Percentiles rank a stretch among this genome's conserved stretches.
phyloP scores from a whole-genome alignment of 2,113 vertebrate species.

The Chitala chitala region DNA sequence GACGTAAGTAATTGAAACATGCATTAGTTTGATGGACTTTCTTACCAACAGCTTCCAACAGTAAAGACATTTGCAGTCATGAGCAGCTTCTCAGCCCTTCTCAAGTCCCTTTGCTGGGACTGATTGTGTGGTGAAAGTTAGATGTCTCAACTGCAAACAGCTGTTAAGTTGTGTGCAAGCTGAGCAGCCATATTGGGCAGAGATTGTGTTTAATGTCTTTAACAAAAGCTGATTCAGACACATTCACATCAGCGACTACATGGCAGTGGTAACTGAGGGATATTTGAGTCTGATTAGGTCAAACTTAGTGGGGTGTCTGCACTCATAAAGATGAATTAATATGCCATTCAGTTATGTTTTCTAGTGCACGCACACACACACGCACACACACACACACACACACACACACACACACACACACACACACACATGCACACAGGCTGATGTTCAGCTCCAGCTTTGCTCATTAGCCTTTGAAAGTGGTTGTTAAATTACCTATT shows the following conservation, averaged over 20 bases:
- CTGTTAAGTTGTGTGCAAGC: neutral
- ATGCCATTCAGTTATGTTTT: constrained; percentile 18
- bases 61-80: too few species aligned
- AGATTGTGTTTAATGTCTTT: neutral
- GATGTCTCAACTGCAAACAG: neutral
- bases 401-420: too few species aligned
- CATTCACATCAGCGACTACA: neutral
- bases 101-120: too few species aligned
- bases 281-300: neutral
- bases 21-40: neutral
- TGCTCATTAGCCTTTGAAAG: constrained; percentile 30
- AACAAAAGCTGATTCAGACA: neutral
- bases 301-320: neutral
- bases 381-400: constrained; percentile 10
- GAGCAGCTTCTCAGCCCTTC: too few species aligned
- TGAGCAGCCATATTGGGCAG: neutral
- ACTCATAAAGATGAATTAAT: too few species aligned
- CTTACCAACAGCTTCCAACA: neutral
- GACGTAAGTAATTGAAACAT: neutral
- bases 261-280: neutral
- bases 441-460: too few species aligned
- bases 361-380: constrained; percentile 14
- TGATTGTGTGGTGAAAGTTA: too few species aligned
- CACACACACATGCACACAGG: too few species aligned
- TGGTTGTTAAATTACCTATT: constrained; percentile 26